These are phyloP conservation scores for Cetoscarus ocellatus DNA, from an alignment of 2,797 vertebrate species.

Conservation along the genomic window DNA sequence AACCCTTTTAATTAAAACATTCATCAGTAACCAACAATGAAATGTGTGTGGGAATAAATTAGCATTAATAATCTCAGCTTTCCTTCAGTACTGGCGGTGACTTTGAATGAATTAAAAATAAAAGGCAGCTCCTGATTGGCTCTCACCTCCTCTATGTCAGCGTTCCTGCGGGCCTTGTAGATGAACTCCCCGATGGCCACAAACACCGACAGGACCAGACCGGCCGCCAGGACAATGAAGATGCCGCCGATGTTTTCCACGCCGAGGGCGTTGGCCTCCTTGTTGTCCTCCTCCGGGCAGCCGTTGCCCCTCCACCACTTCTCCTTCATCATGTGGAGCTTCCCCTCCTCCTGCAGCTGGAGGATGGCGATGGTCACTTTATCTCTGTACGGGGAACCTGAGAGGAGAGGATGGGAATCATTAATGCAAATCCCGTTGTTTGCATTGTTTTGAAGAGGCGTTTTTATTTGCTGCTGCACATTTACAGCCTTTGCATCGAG, in stretches of 20 bases:
- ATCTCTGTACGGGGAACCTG: slow-evolving; percentile 97
- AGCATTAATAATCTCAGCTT: not conserved
- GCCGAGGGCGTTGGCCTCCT: slow-evolving; percentile 95
- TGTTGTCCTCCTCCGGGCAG: slow-evolving; percentile 97
- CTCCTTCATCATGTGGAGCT: slow-evolving; percentile 99
- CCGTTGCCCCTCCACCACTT: slow-evolving; percentile 99
- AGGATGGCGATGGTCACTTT: slow-evolving; percentile 98
- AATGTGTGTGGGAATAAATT: slow-evolving; percentile 8
- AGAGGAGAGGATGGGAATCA: not conserved
- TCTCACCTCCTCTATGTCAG: slow-evolving; percentile 96
- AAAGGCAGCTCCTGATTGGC: not conserved
- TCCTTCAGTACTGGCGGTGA: not conserved
- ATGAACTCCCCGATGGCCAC: slow-evolving; percentile 98
- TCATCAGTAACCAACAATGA: slow-evolving; percentile 2
- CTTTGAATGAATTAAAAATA: not conserved
- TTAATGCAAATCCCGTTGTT: not conserved
- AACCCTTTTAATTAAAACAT: slow-evolving; percentile 11
- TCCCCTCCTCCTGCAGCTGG: slow-evolving; percentile 98
- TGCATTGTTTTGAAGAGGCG: slow-evolving; percentile 5
- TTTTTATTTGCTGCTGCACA: not conserved
- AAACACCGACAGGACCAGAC: slow-evolving; percentile 95
- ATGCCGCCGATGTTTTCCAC: slow-evolving; percentile 98
- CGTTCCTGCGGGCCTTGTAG: slow-evolving; percentile 94
- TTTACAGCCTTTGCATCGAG: not conserved
- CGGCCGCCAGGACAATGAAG: slow-evolving; percentile 97